Evolutionary conservation across 2,888 invertebrate genomes (phyloP), one percentile per base, ranked within the genome.

Genomic region (Euproctis similis): DNA sequence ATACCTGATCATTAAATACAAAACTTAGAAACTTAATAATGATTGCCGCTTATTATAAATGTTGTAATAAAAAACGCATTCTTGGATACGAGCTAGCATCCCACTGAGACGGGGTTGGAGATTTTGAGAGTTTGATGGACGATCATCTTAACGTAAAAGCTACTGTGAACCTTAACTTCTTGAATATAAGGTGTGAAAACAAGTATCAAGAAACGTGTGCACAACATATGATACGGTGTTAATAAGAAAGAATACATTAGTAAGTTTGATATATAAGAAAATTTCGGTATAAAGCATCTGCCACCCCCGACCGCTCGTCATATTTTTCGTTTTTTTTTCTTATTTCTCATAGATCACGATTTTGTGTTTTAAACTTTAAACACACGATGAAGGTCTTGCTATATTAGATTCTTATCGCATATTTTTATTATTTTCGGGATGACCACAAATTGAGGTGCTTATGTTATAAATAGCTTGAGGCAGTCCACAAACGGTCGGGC

Each of bases 1-100:
- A 55, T 62, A 58, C 53, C 55, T 42, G 61, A 62, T 73, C 71
- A 72, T 78, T 74, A 77, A n/a, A 69, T 74, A 70, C 58, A 59
- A 68, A 68, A 70, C 54, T 60, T 60, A 65, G 65, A 72, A 67
- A 71, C 66, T 72, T 74, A 62, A 71, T 77, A 72, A n/a, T n/a
- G n/a, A 74, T 71, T 66, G 67, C 57, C 55, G 59, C 44, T 53
- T 54, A 63, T 67, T 67, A 65, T 68, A 70, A 29, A 68, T 62
- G 59, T 49, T 57, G 57, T 58, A 60, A 66, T 68, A 73, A 73
- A 77, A 75, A 73, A 65, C 46, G 57, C 68, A 75, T 76, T 77
- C 72, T 62, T 68, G 60, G 53, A 58, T 56, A 47, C 51, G 48
- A 43, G 41, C 33, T 44, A 46, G 69, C 61, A 68, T 59, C 78